Conservation (phyloP, 2,888 invertebrate species). For the Sminthurides aquaticus region DNA sequence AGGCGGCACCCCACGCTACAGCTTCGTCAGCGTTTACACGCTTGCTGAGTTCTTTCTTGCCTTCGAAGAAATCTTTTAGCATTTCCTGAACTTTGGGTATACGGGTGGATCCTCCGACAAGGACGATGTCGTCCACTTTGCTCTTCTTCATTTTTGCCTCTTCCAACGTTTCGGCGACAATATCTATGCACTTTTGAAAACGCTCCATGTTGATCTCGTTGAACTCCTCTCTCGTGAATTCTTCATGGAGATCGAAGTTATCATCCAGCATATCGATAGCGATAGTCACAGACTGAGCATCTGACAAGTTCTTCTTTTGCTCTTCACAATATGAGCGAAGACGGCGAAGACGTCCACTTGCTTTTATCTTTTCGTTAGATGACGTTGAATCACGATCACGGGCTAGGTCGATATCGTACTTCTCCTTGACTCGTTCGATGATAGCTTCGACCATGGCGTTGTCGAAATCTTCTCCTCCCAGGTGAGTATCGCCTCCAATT, state of each 20-base stretch:
- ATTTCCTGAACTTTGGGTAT: slow-evolving; percentile 71
- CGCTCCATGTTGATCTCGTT: slow-evolving; percentile 15
- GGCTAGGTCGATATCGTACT: slow-evolving; percentile 1
- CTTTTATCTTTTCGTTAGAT: neutral
- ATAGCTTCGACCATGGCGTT: slow-evolving; percentile 3
- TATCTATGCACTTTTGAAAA: slow-evolving; percentile 18
- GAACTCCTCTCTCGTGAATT: slow-evolving; percentile 20
- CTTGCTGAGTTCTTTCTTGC: slow-evolving; percentile 62
- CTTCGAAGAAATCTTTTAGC: slow-evolving; percentile 67
- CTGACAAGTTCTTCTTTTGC: neutral
- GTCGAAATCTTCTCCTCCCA: slow-evolving; percentile 28
- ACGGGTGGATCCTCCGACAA: slow-evolving; percentile 73
- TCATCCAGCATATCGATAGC: neutral
- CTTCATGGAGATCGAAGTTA: slow-evolving; percentile 13
- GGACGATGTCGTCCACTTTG: slow-evolving; percentile 55
- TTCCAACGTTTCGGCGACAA: slow-evolving; percentile 9
- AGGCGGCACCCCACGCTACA: slow-evolving; percentile 69
- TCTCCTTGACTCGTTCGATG: slow-evolving; percentile 5
- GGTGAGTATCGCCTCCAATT: slow-evolving; percentile 18
- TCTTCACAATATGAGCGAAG: neutral
- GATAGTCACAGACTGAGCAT: neutral
- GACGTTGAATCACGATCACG: neutral
- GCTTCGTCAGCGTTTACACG: slow-evolving; percentile 75
- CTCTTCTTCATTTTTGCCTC: neutral
- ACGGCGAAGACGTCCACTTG: neutral